phyloP scores from a whole-genome alignment of 2,888 invertebrate species.

The Trissonchulus sp. region DNA sequence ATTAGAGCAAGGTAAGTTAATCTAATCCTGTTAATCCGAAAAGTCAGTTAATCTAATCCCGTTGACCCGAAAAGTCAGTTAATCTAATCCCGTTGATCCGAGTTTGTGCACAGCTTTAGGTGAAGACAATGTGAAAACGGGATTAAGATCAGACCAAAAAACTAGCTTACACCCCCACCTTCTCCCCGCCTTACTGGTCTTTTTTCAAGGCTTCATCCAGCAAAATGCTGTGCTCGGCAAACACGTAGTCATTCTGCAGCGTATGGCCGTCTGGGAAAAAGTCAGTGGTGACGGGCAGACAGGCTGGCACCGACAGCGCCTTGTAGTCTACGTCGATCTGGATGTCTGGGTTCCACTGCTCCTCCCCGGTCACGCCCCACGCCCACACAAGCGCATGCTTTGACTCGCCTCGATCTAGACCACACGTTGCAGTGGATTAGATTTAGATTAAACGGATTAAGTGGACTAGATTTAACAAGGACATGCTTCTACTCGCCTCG shows the following conservation, averaged over 20 bases:
- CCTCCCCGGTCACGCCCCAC: constrained; percentile 51
- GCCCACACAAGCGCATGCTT: constrained; percentile 41
- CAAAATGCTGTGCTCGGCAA: constrained; percentile 79
- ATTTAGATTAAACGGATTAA: no score
- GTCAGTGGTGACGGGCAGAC: constrained; percentile 95
- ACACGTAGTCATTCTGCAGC: constrained; percentile 81
- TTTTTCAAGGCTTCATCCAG: constrained; percentile 65
- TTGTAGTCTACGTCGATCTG: constrained; percentile 81
- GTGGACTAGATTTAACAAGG: no score
- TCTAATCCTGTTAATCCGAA: no score
- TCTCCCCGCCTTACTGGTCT: constrained; percentile 29
- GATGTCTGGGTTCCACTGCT: constrained; percentile 49
- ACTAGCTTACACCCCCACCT: neutral
- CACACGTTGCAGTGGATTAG: no score
- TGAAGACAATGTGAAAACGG: no score
- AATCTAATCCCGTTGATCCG: no score
- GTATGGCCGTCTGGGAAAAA: constrained; percentile 87
- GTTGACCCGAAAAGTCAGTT: no score
- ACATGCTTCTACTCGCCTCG: no score
- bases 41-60: no score
- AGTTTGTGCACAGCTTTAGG: no score
- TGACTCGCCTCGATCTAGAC: no score
- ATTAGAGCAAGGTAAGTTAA: no score
- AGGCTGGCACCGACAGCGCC: constrained; percentile 74
- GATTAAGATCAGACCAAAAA: neutral